Base-by-base conservation (phyloP, 2,113 vertebrate genomes). In the Protomyctophum bolini region DNA sequence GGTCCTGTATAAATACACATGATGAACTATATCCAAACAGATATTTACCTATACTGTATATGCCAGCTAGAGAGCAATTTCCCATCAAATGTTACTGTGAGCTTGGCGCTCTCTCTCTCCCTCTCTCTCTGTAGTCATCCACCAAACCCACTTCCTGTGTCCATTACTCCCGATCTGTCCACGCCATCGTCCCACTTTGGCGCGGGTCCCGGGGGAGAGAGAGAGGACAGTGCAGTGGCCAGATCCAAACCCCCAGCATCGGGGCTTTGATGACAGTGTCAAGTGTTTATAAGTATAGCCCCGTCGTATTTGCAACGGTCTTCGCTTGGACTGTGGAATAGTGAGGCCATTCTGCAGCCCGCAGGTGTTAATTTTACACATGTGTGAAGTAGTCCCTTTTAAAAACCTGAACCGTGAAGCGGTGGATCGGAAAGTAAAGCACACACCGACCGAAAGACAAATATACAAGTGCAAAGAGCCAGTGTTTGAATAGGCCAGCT, bases 241-340 rank as follows among this genome's bases (percentile, higher is more conserved):
- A 52, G 52, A 54, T 83, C 75, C 75, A 61, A 41, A 41, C 33
- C 33, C 33, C 33, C 63, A 48, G 65, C 58, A 21, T 21, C 50
- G 55, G 55, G 15, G 47, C 55, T 77, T 73, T 75, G 78, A 81
- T 76, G 75, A 83, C 72, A 81, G 66, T 61, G 74, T 77, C 72
- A 88, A 79, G 84, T 79, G 76, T 77, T 73, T 72, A 58, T 65
- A 77, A 79, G 83, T 75, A 71, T 59, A 54, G 72, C 63, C 65
- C 55, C 41, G 3, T 6, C 33, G 50, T 78, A 59, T 83, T 69
- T 71, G 63, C 51, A 61, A 71, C 61, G 73, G 75, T 79, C 66
- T 68, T 68, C 2, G 65, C 48, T 66, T 66, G 75, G 70, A 70
- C n/a, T 63, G 58, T 45, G 54, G 70, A 75, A 68, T 64, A 83